Evolutionary conservation across 2,888 invertebrate species (phyloP).

Genomic region (Mesorhabditis spiculigera): DNA sequence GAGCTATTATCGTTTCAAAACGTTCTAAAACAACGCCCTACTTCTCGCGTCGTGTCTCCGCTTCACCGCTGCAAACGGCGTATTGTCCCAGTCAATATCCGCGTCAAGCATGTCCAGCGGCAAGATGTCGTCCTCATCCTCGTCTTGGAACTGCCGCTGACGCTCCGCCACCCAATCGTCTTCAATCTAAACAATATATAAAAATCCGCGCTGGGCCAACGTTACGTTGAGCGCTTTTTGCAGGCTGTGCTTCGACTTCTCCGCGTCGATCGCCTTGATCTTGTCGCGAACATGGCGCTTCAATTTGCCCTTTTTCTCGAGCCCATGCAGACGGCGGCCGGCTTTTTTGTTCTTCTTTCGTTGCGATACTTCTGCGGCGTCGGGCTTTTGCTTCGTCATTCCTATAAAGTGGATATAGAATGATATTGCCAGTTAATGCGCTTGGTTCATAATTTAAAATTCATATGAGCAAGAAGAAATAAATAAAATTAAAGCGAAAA

Average conservation of each 20-base stretch:
- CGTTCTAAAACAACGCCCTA: not conserved
- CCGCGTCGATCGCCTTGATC: conserved; percentile 31
- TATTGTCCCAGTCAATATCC: conserved; percentile 46
- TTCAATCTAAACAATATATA: conserved; percentile 31
- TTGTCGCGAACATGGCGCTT: conserved; percentile 27
- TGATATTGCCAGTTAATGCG: too few species aligned
- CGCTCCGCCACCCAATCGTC: conserved; percentile 43
- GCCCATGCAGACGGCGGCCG: conserved; percentile 19
- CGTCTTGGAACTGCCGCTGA: conserved; percentile 29
- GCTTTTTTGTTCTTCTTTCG: too few species aligned
- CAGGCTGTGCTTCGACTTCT: conserved; percentile 24
- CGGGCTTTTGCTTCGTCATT: too few species aligned
- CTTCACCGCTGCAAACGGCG: conserved; percentile 30
- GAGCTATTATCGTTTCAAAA: not conserved
- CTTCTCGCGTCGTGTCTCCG: conserved; percentile 17
- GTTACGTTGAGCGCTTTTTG: conserved; percentile 29
- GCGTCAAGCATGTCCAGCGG: conserved; percentile 48
- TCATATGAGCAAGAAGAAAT: too few species aligned
- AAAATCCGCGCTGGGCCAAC: not conserved
- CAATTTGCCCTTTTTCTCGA: conserved; percentile 31
- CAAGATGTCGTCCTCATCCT: conserved; percentile 34
- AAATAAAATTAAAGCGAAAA: too few species aligned
- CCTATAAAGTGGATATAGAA: too few species aligned
- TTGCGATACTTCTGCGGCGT: too few species aligned
- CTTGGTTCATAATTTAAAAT: too few species aligned